These are phyloP conservation scores for Eubasilissa regina DNA, from an alignment of 1,140 invertebrate species.

Conservation along the genomic window DNA sequence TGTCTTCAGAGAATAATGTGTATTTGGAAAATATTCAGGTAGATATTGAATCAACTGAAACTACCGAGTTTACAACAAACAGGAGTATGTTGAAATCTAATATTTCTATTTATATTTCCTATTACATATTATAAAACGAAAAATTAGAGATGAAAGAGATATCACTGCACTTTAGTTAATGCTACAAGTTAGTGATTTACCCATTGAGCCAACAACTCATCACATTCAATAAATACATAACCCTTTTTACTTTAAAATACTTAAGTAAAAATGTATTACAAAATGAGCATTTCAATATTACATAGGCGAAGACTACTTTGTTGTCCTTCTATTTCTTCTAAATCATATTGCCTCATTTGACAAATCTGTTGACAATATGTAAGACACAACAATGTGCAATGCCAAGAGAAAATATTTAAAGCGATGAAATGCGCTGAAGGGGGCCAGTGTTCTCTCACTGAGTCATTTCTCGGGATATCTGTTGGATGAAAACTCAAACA, in stretches of 20 bases:
- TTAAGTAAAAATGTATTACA: slow-evolving; percentile 52
- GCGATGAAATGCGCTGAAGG: neutral
- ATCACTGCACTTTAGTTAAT: slow-evolving; percentile 22
- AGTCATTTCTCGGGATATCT: neutral
- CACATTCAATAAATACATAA: slow-evolving; percentile 47
- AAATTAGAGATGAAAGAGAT: slow-evolving; percentile 4
- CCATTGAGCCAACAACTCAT: slow-evolving; percentile 54
- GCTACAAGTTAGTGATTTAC: slow-evolving; percentile 39
- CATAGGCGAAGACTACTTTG: slow-evolving; percentile 14
- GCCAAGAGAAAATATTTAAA: slow-evolving; percentile 8
- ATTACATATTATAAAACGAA: neutral
- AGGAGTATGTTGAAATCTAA: too few relatives aligned
- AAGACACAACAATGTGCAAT: slow-evolving; percentile 2
- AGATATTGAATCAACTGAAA: slow-evolving; percentile 14
- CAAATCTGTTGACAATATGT: neutral
- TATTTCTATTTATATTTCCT: neutral
- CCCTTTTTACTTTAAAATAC: slow-evolving; percentile 43
- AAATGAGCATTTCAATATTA: slow-evolving; percentile 55
- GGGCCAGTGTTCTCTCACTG: neutral
- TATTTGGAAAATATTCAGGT: neutral
- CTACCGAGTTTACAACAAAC: neutral
- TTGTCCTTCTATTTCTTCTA: neutral
- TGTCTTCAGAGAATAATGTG: slow-evolving; percentile 8
- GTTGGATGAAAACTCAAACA: neutral
- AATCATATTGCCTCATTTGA: neutral